A percentile compares a stretch with the other conserved stretches of the same genome.
These are phyloP conservation scores for Bradypodion ventrale DNA, from an alignment of 2,797 vertebrate genomes.

Conservation along the genomic window DNA sequence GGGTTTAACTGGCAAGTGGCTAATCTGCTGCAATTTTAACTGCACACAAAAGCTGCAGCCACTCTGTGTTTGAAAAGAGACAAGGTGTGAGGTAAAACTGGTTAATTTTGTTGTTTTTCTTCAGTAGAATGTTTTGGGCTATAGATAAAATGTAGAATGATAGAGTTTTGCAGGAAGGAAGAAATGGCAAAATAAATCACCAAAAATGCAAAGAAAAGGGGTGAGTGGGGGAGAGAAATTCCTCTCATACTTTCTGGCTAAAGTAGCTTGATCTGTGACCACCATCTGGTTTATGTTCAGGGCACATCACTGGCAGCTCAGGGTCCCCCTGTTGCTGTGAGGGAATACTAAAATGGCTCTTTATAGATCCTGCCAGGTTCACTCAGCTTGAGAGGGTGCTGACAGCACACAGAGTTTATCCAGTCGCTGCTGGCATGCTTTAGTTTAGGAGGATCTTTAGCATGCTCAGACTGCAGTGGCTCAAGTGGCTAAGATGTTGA, in stretches of 20 bases:
- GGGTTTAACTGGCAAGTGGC: not conserved
- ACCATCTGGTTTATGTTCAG: constrained; percentile 57
- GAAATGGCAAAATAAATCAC: constrained; percentile 37
- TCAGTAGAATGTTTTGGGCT: not conserved
- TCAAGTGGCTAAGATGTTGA: no score
- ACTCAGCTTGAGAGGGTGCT: constrained; percentile 4
- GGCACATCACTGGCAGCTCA: constrained; percentile 18
- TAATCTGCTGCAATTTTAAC: not conserved
- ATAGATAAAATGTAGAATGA: not conserved
- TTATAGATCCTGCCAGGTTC: not conserved
- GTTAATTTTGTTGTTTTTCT: not conserved
- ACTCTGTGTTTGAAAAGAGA: not conserved
- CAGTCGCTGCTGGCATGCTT: not conserved
- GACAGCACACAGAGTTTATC: not conserved
- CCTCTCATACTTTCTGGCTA: constrained; percentile 63
- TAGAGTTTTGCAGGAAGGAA: constrained; percentile 31
- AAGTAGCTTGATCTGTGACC: constrained; percentile 63
- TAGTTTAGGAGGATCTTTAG: not conserved
- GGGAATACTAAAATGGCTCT: not conserved
- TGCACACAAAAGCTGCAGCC: accelerated
- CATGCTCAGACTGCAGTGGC: no score
- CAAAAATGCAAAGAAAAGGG: constrained; percentile 39
- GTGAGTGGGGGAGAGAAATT: constrained; percentile 50
- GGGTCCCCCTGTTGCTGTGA: not conserved
- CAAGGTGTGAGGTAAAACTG: not conserved